Base-by-base conservation (phyloP, 2,797 vertebrate species). In the Bucorvus abyssinicus region DNA sequence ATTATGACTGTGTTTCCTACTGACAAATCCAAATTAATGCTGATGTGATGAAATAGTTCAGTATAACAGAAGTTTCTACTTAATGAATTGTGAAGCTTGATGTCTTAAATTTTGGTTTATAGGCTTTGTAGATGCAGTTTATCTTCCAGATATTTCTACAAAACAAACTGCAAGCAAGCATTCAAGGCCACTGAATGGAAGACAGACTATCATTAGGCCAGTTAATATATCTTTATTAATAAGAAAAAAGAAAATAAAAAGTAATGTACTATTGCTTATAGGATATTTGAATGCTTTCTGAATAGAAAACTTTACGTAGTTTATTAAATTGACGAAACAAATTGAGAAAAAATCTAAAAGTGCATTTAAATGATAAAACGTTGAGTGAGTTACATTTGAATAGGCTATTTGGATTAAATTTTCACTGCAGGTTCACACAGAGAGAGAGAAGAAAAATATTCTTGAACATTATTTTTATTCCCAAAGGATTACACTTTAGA, bases 21-120 rank as follows among this genome's bases (percentile, higher is more conserved):
- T 52, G 60, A 67, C 14, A 94, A 77, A 83, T 95, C 20, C 40
- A 67, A 82, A 84, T 69, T 44, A 71, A 55, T 32, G 23, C 19
- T 70, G 29, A 74, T 40, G 20, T 64, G 61, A 71, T 84, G 24
- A 59, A 78, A 81, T 53, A 12, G n/a, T n/a, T n/a, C n/a, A n/a
- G n/a, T n/a, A n/a, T n/a, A n/a, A n/a, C n/a, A n/a, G n/a, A n/a
- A n/a, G n/a, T n/a, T n/a, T n/a, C n/a, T 61, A 17, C 30, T 88
- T 90, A 77, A 83, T 90, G 95, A 91, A 78, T 81, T 8, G 2
- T 87, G 69, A 76, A 91, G 65, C 45, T 81, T 85, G n/a, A 79
- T 94, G 49, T 65, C 27, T 78, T 50, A 76, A 34, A 6, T 53
- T 90, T 69, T 85, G 78, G 14, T 57, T 68, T 49, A 27, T 67